phyloP scores from a whole-genome alignment of 2,113 vertebrate species.

The Tachuris rubrigastra region DNA sequence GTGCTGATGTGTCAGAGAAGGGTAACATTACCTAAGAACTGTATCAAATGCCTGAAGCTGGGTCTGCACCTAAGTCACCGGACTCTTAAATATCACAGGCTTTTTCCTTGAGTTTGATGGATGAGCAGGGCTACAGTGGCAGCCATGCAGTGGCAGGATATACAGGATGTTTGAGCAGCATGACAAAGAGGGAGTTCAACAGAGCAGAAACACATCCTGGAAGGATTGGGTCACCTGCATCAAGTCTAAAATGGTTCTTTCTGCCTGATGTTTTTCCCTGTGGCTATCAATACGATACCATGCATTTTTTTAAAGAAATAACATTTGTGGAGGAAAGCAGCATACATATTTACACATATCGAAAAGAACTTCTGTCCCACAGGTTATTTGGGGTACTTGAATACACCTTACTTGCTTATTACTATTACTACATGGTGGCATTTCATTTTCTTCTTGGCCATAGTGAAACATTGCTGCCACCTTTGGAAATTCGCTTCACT shows the following conservation, averaged over 20 bases:
- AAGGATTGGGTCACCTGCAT: neutral
- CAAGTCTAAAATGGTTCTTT: neutral
- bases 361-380: neutral
- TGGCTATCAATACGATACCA: neutral
- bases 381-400: neutral
- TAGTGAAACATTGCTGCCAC: neutral
- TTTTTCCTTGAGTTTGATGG: neutral
- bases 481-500: neutral
- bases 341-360: neutral
- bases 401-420: neutral
- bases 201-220: neutral
- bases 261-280: neutral
- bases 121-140: neutral
- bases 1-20: neutral
- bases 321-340: neutral
- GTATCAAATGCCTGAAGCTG: neutral
- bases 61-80: neutral
- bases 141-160: neutral
- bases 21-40: neutral
- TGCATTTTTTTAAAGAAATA: neutral
- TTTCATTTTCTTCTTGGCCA: neutral
- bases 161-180: neutral
- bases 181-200: neutral
- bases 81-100: neutral
- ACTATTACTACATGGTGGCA: neutral